Base-by-base conservation (phyloP, 1,140 invertebrate genomes). In the Choristoneura fumiferana region DNA sequence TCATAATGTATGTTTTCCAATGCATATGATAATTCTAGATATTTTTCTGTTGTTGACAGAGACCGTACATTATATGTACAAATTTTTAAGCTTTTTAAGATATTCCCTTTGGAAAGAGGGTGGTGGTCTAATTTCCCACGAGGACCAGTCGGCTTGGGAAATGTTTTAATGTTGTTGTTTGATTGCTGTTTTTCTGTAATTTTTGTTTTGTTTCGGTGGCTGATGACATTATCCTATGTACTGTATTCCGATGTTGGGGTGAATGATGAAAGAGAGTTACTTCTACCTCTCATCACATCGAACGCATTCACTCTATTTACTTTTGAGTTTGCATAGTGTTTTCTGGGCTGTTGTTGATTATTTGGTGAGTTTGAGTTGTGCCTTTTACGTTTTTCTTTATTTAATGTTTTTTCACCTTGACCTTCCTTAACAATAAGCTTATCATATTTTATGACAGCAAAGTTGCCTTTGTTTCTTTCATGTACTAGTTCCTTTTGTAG, bases 391-490 rank as follows among this genome's bases (percentile, higher is more conserved):
- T 54, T 59, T 64, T 71, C 10, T 5, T 57, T 15, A 53, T 63
- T 63, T 38, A 29, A 34, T 57, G 4, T 8, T 55, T 53, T 62
- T 9, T 58, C 52, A 17, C 65, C n/a, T 63, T 65, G 67, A 5
- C 60, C 54, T 18, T 67, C 13, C 60, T 65, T 71, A 6, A 71
- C 33, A 33, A 74, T 14, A 12, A 74, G 8, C 14, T 72, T 67
- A 37, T 75, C 72, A 39, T 72, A 72, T 14, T 67, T 64, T 45
- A 75, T 52, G 17, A 60, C 52, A 12, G 69, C 72, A 12, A 57
- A 58, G 0, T 69, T 75, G 10, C 63, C 70, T 54, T 72, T 70
- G 10, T 63, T 55, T n/a, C 63, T 63, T 57, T 76, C 70, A 62
- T 72, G 63, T 57, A 56, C 29, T 9, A 70, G 22, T 65, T 65